Base-by-base conservation (phyloP, 2,113 vertebrate species). In the Pseudorasbora parva region DNA sequence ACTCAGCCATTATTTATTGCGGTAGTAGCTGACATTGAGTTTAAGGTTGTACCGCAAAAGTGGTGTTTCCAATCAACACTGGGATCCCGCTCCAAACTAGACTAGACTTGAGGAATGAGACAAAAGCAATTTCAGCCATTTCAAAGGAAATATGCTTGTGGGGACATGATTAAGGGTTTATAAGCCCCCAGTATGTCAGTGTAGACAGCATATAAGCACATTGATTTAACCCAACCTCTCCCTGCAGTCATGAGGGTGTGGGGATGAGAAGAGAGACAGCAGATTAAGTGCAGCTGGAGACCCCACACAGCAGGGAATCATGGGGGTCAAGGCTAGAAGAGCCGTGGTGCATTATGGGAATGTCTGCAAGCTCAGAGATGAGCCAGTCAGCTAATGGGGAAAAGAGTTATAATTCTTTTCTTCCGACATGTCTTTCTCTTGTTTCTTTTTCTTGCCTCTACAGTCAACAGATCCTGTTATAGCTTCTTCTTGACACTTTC, bases 211-310 rank as follows among this genome's bases (percentile, higher is more conserved):
- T 30, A 85, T 80, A 81, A 88, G 83, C 68, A 51, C 80, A 80
- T 66, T 88, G 83, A 85, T 88, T 88, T 82, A 86, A 88, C 82
- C 82, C 85, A 86, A 86, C 74, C 87, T 84, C 68, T 82, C 76
- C 82, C 75, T 62, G 19, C 83, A 82, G 82, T 84, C 37, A 56
- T 23, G 56, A 60, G 68, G 74, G 79, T 27, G 72, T 56, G 43
- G 30, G 51, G 79, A 85, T 82, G 73, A 82, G 81, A 82, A 80
- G 56, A 47, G 73, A 79, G 79, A 73, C 56, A 45, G 69, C 57
- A 84, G 82, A 86, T 84, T 84, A 88, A 74, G 47, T 85, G 83
- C 87, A 87, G 78, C 84, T 84, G 84, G 79, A 87, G 84, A 84
- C 83, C 83, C 85, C 79, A 87, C 86, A 25, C 69, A 83, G 66